Evolutionary conservation across 1,140 invertebrate species (phyloP), one percentile per base, ranked within the genome.

Genomic region (Panulirus ornatus): DNA sequence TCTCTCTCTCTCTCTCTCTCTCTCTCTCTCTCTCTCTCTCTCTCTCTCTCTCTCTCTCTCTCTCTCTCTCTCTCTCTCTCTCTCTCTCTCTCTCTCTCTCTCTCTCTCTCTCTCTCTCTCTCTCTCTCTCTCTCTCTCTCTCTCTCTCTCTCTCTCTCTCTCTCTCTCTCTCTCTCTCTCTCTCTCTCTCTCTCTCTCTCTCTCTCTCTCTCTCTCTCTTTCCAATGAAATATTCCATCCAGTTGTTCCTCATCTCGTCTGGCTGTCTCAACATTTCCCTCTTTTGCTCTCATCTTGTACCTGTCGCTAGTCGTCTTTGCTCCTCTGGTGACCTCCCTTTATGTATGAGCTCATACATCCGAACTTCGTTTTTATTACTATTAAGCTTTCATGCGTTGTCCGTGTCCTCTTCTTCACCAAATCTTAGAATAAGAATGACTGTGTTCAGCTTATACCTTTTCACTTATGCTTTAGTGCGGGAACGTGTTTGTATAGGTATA

Each of bases 141-240:
- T 63, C 58, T 63, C 58, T 63, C 58, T 63, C 58, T 63, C 58
- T 63, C 58, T 63, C 58, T 63, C 58, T 63, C 58, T 63, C 58
- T 63, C 58, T 63, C 58, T 63, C 58, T 63, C 58, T 63, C 58
- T 63, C 58, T 63, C n/a, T n/a, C n/a, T n/a, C n/a, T n/a, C n/a
- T n/a, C n/a, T n/a, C n/a, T n/a, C n/a, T n/a, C n/a, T n/a, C n/a
- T n/a, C n/a, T n/a, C n/a, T n/a, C n/a, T n/a, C n/a, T n/a, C n/a
- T n/a, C n/a, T n/a, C n/a, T n/a, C n/a, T n/a, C n/a, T n/a, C n/a
- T n/a, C n/a, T n/a, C n/a, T n/a, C n/a, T n/a, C n/a, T n/a, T n/a
- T n/a, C n/a, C n/a, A n/a, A n/a, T n/a, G n/a, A n/a, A n/a, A n/a
- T n/a, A n/a, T n/a, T 58, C 9, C 51, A 58, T 58, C n/a, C n/a